Evolutionary conservation across 2,113 vertebrate species (phyloP).

Genomic region (Osmerus mordax): DNA sequence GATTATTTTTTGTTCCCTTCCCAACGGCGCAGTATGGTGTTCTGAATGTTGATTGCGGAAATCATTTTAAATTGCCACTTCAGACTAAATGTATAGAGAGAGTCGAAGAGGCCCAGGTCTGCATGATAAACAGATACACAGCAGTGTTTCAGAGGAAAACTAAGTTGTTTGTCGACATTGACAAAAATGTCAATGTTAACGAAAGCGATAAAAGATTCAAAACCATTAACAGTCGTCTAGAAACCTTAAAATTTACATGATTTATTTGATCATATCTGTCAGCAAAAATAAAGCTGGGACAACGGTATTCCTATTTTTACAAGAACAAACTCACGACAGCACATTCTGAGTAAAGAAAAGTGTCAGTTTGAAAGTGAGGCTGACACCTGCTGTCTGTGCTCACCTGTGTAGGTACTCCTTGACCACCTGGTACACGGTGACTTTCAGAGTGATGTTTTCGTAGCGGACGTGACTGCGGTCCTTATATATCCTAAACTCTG

Average conservation of each 20-base stretch:
- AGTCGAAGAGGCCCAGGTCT: not conserved
- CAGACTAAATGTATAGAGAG: not conserved
- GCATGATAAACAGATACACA: not conserved
- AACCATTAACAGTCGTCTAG: not conserved
- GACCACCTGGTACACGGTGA: conserved; percentile 94
- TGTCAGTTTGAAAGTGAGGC: too few relatives aligned
- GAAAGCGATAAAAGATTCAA: too few relatives aligned
- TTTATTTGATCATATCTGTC: not conserved
- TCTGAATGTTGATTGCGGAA: not conserved
- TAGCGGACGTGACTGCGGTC: conserved; percentile 87
- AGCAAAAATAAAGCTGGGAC: not conserved
- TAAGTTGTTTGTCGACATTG: not conserved
- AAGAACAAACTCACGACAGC: too few relatives aligned
- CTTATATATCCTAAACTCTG: conserved; percentile 97
- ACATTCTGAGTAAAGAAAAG: too few relatives aligned
- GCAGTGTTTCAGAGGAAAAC: not conserved
- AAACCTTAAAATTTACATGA: not conserved
- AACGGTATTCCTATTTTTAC: too few relatives aligned
- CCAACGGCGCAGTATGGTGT: not conserved
- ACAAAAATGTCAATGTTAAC: too few relatives aligned
- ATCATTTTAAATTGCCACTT: not conserved
- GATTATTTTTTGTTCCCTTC: not conserved
- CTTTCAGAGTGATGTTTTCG: conserved; percentile 90
- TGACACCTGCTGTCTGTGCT: conserved; percentile 33
- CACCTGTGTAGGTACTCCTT: conserved; percentile 94